Evolutionary conservation across 2,888 invertebrate genomes (phyloP).

Genomic region (Graphium colonna): DNA sequence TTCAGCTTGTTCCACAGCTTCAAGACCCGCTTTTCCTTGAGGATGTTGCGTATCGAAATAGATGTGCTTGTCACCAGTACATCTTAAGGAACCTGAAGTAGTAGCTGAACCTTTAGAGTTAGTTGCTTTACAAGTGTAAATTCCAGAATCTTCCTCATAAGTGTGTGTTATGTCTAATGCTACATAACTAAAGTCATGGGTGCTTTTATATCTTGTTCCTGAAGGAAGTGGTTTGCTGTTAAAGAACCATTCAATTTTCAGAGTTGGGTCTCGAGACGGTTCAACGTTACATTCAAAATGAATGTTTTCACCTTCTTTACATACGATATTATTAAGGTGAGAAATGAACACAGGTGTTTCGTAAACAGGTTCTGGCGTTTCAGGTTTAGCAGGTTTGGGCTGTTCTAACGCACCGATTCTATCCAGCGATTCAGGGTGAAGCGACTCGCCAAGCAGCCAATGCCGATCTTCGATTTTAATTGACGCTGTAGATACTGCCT

Average conservation of each 20-base stretch:
- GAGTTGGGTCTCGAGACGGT: constrained; percentile 93
- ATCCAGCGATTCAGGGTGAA: constrained; percentile 93
- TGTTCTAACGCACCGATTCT: constrained; percentile 93
- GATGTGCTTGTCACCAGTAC: constrained; percentile 88
- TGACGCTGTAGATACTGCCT: constrained; percentile 95
- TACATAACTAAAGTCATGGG: constrained; percentile 97
- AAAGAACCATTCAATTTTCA: constrained; percentile 96
- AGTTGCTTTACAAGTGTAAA: constrained; percentile 93
- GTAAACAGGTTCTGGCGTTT: constrained; percentile 87
- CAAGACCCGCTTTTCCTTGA: constrained; percentile 93
- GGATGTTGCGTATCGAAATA: constrained; percentile 96
- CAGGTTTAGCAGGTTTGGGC: constrained; percentile 83
- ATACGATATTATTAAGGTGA: constrained; percentile 94
- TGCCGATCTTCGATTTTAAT: constrained; percentile 93
- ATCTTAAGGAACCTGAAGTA: constrained; percentile 92
- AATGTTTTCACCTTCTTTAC: constrained; percentile 91
- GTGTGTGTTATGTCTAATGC: constrained; percentile 93
- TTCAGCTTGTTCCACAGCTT: constrained; percentile 94
- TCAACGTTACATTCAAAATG: constrained; percentile 96
- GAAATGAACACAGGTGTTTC: constrained; percentile 94
- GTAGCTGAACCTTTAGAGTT: constrained; percentile 94
- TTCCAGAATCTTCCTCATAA: constrained; percentile 95
- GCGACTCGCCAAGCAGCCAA: constrained; percentile 91
- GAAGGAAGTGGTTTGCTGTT: constrained; percentile 94
- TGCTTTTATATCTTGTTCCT: constrained; percentile 94